phyloP scores from a whole-genome alignment of 1,140 invertebrate species.

The Meloidogyne chitwoodi region DNA sequence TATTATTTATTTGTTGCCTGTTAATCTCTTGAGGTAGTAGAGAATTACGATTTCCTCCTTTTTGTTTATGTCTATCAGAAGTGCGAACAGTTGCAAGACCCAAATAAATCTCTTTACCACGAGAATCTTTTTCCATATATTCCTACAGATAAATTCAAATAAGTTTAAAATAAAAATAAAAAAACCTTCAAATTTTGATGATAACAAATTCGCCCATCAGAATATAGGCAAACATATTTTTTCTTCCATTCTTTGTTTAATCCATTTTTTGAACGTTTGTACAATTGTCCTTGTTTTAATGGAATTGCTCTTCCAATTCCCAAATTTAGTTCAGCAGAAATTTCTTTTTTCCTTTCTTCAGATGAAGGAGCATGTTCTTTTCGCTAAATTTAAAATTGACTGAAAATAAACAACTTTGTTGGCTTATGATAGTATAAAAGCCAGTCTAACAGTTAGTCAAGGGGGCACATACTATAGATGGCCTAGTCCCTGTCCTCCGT shows the following conservation, averaged over 20 bases:
- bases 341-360: slow-evolving; percentile 23
- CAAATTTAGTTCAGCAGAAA: slow-evolving; percentile 61
- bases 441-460: too few species aligned
- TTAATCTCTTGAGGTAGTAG: not conserved
- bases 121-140: slow-evolving; percentile 90
- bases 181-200: slow-evolving; percentile 86
- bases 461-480: too few species aligned
- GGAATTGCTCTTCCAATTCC: slow-evolving; percentile 91
- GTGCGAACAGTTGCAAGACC: slow-evolving; percentile 95
- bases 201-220: slow-evolving; percentile 82
- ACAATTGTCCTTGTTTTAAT: slow-evolving; percentile 89
- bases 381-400: slow-evolving; percentile 1
- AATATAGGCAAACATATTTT: slow-evolving; percentile 86
- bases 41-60: slow-evolving; percentile 12
- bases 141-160: slow-evolving; percentile 68
- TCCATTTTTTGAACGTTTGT: slow-evolving; percentile 89
- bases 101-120: slow-evolving; percentile 90
- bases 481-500: too few species aligned
- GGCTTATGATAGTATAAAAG: too few species aligned
- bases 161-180: slow-evolving; percentile 42
- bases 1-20: not conserved
- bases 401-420: too few species aligned
- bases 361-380: slow-evolving; percentile 21
- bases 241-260: slow-evolving; percentile 97
- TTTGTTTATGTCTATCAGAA: slow-evolving; percentile 69